Conservation (phyloP, 2,113 vertebrate species). For the Neolamprologus toae region DNA sequence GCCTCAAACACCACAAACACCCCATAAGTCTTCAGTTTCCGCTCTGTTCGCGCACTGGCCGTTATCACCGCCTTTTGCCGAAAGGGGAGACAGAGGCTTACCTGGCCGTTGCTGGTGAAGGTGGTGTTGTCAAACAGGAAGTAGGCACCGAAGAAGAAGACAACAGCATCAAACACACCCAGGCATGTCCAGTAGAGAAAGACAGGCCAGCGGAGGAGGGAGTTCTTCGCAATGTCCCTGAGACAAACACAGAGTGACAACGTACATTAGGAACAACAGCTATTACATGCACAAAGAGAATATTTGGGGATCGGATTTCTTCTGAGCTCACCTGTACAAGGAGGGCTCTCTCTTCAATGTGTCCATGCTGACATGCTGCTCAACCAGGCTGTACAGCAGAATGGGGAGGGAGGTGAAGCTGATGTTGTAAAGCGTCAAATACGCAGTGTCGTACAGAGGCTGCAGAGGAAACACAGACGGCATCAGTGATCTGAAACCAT, state of each 20-base stretch:
- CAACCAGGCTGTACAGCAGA: conserved; percentile 91
- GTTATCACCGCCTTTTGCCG: neutral
- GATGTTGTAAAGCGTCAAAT: conserved; percentile 98
- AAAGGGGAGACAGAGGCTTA: conserved; percentile 45
- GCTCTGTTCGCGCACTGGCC: neutral
- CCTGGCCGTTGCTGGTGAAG: conserved; percentile 96
- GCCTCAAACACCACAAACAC: neutral
- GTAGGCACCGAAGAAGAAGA: conserved; percentile 99
- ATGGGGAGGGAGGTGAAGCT: conserved; percentile 98
- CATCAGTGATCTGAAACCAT: neutral
- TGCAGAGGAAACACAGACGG: conserved; percentile 42
- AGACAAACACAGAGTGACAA: neutral
- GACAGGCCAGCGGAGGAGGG: conserved; percentile 86
- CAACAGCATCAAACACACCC: conserved; percentile 88
- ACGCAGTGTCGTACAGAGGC: conserved; percentile 97
- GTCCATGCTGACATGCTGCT: conserved; percentile 87
- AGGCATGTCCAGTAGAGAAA: conserved; percentile 97
- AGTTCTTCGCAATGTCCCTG: conserved; percentile 94
- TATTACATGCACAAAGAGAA: neutral
- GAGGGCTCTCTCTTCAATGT: conserved; percentile 85
- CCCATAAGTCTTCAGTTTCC: neutral
- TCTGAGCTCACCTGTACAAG: conserved; percentile 81
- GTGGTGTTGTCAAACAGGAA: conserved; percentile 92
- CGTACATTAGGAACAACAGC: neutral
- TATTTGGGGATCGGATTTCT: neutral